These are phyloP conservation scores for Solenopsis invicta DNA, from an alignment of 1,140 invertebrate species.

Conservation along the genomic window DNA sequence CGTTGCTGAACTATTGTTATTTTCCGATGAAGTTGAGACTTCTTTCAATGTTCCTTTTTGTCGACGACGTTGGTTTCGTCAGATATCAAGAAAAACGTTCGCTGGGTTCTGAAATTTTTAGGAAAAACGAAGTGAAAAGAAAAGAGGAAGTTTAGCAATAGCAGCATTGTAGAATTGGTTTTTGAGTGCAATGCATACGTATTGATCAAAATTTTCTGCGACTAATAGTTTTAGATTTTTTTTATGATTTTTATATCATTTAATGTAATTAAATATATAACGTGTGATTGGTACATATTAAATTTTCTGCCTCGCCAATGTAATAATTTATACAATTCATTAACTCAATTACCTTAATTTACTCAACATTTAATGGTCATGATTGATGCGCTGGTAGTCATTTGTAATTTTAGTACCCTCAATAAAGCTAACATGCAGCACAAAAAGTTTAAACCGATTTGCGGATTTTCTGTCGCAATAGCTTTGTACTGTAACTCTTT, in stretches of 20 bases:
- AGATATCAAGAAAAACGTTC: conserved; percentile 1
- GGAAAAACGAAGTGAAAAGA: neutral
- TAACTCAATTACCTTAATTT: neutral
- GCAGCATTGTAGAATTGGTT: neutral
- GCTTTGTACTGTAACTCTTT: conserved; percentile 22
- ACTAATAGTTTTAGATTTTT: neutral
- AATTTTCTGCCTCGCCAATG: neutral
- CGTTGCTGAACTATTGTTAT: conserved; percentile 27
- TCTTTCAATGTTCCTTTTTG: neutral
- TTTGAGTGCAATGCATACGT: neutral
- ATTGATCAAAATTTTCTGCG: neutral
- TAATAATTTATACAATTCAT: conserved; percentile 9
- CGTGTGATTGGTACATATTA: neutral
- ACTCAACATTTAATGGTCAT: neutral
- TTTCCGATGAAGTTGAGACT: conserved; percentile 32
- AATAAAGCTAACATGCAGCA: neutral
- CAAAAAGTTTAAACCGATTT: neutral
- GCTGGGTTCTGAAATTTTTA: conserved; percentile 13
- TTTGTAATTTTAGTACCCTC: conserved; percentile 3
- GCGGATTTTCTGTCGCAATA: neutral
- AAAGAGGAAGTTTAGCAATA: neutral
- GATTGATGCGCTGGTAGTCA: neutral
- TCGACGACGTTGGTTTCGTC: neutral
- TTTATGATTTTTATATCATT: neutral
- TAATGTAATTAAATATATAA: conserved; percentile 8